phyloP scores from a whole-genome alignment of 2,797 vertebrate genomes.

The Poeciliopsis paucimaculata region DNA sequence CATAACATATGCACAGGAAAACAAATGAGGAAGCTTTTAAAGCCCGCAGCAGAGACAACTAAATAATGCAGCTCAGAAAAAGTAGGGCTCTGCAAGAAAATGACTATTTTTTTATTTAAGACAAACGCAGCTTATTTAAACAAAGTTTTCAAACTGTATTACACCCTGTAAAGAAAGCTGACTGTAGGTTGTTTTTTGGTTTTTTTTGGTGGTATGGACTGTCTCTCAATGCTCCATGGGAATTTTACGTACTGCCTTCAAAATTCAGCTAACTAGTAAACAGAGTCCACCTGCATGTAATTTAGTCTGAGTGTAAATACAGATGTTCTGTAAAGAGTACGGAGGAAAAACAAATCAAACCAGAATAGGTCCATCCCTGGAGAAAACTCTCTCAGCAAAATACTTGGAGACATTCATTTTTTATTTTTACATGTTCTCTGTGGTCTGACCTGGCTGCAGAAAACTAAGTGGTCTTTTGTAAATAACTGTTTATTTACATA shows the following conservation, averaged over 20 bases:
- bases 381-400: neutral
- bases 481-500: neutral
- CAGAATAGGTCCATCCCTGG: neutral
- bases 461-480: neutral
- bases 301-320: neutral
- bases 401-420: neutral
- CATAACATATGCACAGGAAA: conserved; percentile 10
- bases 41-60: conserved; percentile 11
- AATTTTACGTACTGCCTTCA: neutral
- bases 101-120: neutral
- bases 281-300: neutral
- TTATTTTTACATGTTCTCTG: neutral
- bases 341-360: neutral
- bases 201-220: neutral
- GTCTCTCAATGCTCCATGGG: neutral
- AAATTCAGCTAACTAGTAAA: neutral
- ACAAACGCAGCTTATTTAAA: neutral
- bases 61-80: neutral
- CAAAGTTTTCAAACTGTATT: neutral
- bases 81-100: neutral
- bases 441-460: no score
- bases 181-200: neutral
- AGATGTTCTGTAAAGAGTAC: neutral
- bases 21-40: conserved; percentile 24
- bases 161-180: neutral